phyloP scores from a whole-genome alignment of 2,113 vertebrate genomes.

The Fulica atra region DNA sequence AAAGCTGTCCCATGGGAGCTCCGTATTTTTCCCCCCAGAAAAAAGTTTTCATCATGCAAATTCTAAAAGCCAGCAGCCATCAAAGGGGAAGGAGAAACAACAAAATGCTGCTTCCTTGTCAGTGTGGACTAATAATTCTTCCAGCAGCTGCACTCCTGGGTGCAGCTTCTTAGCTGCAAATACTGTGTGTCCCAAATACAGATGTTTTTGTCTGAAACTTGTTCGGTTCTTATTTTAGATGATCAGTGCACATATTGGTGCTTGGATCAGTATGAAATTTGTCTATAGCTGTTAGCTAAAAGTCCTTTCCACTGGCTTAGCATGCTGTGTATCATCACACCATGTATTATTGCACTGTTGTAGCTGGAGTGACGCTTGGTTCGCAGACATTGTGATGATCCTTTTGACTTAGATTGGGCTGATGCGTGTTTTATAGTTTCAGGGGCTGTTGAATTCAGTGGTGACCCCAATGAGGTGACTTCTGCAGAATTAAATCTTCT shows the following conservation, averaged over 20 bases:
- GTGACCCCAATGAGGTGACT: neutral
- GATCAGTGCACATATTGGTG: neutral
- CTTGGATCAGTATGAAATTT: neutral
- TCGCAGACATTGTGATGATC: neutral
- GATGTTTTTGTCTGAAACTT: neutral
- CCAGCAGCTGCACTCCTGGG: neutral
- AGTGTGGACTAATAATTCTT: neutral
- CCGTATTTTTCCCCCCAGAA: neutral
- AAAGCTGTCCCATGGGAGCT: neutral
- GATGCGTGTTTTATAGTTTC: neutral
- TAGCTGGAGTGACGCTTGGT: neutral
- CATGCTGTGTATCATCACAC: neutral
- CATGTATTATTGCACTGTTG: neutral
- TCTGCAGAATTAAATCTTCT: neutral
- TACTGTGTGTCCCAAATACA: neutral
- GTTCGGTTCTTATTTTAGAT: neutral
- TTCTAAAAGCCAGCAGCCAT: neutral
- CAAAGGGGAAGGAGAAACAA: neutral
- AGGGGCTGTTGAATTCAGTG: neutral
- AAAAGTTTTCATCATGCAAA: neutral
- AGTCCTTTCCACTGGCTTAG: neutral
- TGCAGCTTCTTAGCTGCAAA: neutral
- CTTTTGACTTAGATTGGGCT: neutral
- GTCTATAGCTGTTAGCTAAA: neutral
- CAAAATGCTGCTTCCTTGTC: neutral